Conservation (phyloP, 2,113 vertebrate species). For the Cryptoleucopteryx plumbea region DNA sequence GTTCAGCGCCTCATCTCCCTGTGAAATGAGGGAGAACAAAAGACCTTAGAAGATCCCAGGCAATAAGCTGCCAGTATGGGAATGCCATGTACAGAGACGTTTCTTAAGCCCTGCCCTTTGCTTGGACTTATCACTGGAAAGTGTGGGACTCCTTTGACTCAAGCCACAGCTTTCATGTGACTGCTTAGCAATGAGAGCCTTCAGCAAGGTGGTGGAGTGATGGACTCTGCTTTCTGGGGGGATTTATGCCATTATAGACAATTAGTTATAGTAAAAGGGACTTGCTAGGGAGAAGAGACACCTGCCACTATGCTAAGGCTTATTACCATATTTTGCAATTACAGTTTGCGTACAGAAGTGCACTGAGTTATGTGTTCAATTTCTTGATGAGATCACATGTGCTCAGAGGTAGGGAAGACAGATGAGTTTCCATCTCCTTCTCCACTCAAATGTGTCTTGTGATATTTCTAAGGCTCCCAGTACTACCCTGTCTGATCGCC, state of each 20-base stretch:
- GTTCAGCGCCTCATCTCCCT: neutral
- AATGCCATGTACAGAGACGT: neutral
- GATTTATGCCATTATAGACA: neutral
- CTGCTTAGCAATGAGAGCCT: neutral
- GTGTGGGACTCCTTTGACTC: neutral
- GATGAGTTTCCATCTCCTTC: neutral
- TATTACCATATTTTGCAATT: neutral
- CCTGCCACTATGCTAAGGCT: neutral
- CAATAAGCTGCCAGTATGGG: neutral
- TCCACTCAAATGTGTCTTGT: neutral
- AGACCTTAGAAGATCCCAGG: neutral
- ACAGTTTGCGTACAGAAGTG: neutral
- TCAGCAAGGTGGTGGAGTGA: neutral
- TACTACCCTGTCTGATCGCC: neutral
- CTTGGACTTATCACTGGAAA: neutral
- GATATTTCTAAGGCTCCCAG: neutral
- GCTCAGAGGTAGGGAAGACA: neutral
- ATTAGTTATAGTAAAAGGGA: neutral
- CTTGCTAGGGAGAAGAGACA: neutral
- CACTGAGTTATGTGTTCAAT: neutral
- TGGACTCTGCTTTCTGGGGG: neutral
- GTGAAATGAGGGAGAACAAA: neutral
- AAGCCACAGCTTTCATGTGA: neutral
- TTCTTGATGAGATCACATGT: neutral
- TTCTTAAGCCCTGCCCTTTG: neutral